These are phyloP conservation scores for Sinohyriopsis cumingii DNA, from an alignment of 2,888 invertebrate species.

Conservation along the genomic window DNA sequence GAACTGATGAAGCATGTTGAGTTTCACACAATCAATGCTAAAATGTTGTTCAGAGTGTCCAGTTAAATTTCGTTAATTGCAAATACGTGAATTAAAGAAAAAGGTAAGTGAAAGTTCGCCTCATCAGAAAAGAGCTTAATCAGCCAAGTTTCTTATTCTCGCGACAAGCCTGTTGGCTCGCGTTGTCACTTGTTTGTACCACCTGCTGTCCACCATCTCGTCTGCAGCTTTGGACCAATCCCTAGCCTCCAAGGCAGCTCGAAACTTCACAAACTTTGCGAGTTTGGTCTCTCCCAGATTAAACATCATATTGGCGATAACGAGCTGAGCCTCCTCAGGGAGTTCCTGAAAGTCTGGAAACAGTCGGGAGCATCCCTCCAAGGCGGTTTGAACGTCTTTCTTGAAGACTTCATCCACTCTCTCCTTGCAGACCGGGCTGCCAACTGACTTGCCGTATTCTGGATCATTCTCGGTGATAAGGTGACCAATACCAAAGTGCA, in stretches of 20 bases:
- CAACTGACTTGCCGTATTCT: constrained; percentile 5
- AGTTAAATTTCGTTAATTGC: no score
- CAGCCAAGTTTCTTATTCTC: constrained; percentile 3
- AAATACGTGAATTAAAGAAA: no score
- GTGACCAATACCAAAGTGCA: constrained; percentile 15
- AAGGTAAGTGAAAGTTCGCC: no score
- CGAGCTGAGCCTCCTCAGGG: constrained; percentile 13
- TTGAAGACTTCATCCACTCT: constrained; percentile 9
- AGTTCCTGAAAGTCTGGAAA: constrained; percentile 3
- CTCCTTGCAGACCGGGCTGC: constrained; percentile 1
- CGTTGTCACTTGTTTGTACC: constrained; percentile 13
- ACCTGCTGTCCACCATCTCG: constrained; percentile 17
- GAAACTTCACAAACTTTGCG: constrained; percentile 8
- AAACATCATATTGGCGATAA: constrained; percentile 18
- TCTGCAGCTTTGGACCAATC: constrained; percentile 17
- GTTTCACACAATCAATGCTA: no score
- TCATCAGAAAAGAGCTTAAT: no score
- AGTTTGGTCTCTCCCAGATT: constrained; percentile 12
- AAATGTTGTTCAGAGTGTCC: no score
- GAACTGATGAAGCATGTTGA: no score
- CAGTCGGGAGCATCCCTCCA: not conserved
- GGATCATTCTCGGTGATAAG: constrained; percentile 10
- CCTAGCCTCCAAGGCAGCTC: constrained; percentile 2
- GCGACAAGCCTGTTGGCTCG: constrained; percentile 10
- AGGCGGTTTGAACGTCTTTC: not conserved